Conservation (phyloP, 2,888 invertebrate species). For the Caenorhabditis uteleia region DNA sequence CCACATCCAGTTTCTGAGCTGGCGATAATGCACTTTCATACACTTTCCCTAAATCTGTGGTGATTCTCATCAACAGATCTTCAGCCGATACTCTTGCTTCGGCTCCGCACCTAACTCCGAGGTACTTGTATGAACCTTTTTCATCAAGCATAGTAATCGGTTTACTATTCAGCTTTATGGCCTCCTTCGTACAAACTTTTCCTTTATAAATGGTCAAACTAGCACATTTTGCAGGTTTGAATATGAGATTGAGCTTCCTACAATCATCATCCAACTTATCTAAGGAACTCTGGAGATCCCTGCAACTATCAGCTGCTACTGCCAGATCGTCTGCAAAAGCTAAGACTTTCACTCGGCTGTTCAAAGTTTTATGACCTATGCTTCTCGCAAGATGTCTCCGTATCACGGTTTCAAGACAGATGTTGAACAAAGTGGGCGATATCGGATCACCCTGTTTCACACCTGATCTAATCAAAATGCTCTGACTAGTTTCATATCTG, state of each 20-base stretch:
- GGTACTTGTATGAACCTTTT: conserved; percentile 13
- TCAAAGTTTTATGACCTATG: background rate
- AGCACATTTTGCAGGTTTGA: conserved; percentile 42
- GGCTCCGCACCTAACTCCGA: conserved; percentile 8
- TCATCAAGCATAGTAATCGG: conserved; percentile 4
- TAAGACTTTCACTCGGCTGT: conserved; percentile 5
- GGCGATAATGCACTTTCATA: background rate
- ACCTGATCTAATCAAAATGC: conserved; percentile 50
- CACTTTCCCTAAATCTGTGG: conserved; percentile 1
- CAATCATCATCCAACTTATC: conserved; percentile 5
- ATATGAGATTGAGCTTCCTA: conserved; percentile 14
- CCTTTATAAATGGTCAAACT: conserved; percentile 8
- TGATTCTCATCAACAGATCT: background rate
- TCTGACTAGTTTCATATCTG: conserved; percentile 7
- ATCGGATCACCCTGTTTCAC: conserved; percentile 70
- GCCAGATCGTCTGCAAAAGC: conserved; percentile 38
- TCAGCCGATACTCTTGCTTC: conserved; percentile 1
- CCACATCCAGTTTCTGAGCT: conserved; percentile 10
- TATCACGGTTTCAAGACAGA: conserved; percentile 62
- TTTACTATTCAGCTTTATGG: conserved; percentile 3
- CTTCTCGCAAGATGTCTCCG: conserved; percentile 2
- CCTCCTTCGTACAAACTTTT: no score
- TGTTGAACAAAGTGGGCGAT: conserved; percentile 68
- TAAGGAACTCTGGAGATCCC: conserved; percentile 6
- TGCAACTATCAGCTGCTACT: conserved; percentile 4